Conservation (phyloP, 2,888 invertebrate genomes). For the Eupithecia dodoneata region DNA sequence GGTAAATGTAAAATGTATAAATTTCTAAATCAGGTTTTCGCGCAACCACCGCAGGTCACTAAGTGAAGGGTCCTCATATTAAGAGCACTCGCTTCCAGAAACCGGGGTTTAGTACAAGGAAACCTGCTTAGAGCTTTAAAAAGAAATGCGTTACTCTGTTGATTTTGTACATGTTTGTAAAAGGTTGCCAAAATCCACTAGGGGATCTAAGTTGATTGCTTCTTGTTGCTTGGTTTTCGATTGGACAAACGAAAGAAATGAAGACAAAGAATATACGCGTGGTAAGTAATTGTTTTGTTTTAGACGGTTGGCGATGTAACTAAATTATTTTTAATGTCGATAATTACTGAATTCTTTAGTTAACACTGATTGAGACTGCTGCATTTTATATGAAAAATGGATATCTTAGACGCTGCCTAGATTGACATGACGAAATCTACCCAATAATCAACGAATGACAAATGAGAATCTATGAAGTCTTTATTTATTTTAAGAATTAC, state of each 20-base stretch:
- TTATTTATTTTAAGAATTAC: neutral
- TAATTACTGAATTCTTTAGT: neutral
- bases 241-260: neutral
- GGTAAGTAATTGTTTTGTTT: neutral
- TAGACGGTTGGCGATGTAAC: neutral
- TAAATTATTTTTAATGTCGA: neutral
- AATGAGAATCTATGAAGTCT: too few relatives aligned
- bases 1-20: slow-evolving; percentile 7
- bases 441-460: too few relatives aligned
- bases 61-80: slow-evolving; percentile 54
- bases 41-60: slow-evolving; percentile 39
- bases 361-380: neutral
- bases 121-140: slow-evolving; percentile 45
- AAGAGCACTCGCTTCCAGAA: slow-evolving; percentile 50
- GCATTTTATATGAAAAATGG: neutral
- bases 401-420: neutral
- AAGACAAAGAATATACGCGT: neutral
- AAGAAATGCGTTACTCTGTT: slow-evolving; percentile 32
- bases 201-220: neutral
- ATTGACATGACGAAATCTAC: neutral
- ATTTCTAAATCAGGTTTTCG: slow-evolving; percentile 28
- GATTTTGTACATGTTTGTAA: slow-evolving; percentile 27
- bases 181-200: neutral
- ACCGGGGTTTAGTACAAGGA: slow-evolving; percentile 50
- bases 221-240: neutral